phyloP scores from a whole-genome alignment of 1,140 invertebrate species.

The Diploscapter pachys region DNA sequence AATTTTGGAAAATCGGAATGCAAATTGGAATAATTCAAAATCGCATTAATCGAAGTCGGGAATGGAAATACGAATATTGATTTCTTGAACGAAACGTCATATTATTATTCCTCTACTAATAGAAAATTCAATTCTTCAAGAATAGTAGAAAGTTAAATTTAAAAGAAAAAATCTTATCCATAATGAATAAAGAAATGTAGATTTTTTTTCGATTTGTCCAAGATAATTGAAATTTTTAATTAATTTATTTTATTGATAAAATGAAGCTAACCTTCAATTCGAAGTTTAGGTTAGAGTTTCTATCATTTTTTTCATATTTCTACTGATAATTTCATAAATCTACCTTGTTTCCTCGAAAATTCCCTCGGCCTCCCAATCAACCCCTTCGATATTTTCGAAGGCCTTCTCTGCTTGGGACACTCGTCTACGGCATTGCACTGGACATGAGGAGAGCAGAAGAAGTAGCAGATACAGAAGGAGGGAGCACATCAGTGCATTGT shows the following conservation, averaged over 20 bases:
- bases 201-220: background rate
- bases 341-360: too few relatives aligned
- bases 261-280: background rate
- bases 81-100: too few relatives aligned
- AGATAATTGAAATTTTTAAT: background rate
- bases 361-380: background rate
- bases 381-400: slow-evolving; percentile 7
- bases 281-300: background rate
- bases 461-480: too few relatives aligned
- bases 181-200: background rate
- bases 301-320: slow-evolving; percentile 56
- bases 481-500: too few relatives aligned
- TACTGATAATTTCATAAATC: too few relatives aligned
- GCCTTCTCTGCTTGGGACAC: slow-evolving; percentile 1
- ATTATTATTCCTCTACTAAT: too few relatives aligned
- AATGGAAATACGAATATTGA: too few relatives aligned
- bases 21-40: too few relatives aligned
- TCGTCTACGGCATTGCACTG: background rate
- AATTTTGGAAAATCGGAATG: too few relatives aligned
- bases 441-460: background rate
- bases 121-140: too few relatives aligned
- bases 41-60: too few relatives aligned
- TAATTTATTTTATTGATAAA: background rate
- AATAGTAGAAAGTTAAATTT: too few relatives aligned
- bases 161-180: background rate